phyloP scores from a whole-genome alignment of 1,140 invertebrate genomes.

The Calliopsis andreniformis region DNA sequence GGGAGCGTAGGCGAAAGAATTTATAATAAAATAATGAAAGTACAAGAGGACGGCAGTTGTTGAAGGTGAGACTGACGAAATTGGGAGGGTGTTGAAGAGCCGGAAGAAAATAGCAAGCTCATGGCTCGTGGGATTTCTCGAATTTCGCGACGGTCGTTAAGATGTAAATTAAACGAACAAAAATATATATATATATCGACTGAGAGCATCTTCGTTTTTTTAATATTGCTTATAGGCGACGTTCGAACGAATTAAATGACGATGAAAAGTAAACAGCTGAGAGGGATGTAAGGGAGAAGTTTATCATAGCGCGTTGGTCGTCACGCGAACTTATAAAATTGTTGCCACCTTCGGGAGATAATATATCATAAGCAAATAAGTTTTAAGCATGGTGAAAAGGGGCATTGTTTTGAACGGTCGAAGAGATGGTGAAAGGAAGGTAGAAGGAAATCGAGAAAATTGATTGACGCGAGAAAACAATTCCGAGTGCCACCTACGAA shows the following conservation, averaged over 20 bases:
- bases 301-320: neutral
- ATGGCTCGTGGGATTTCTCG: constrained; percentile 10
- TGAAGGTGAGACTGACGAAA: no score
- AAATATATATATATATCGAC: constrained; percentile 29
- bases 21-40: constrained; percentile 25
- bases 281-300: neutral
- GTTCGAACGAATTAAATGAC: constrained; percentile 5
- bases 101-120: neutral
- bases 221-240: constrained; percentile 46
- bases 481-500: constrained; percentile 47
- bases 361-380: constrained; percentile 18
- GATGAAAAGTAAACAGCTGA: neutral
- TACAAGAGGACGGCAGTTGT: constrained; percentile 16
- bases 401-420: neutral
- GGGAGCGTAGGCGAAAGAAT: no score
- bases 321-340: neutral
- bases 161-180: no score
- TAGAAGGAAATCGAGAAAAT: neutral
- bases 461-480: constrained; percentile 21
- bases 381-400: neutral
- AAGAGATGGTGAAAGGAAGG: neutral
- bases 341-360: constrained; percentile 28
- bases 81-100: no score
- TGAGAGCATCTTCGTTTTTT: constrained; percentile 52
- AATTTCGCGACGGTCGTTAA: neutral